Base-by-base conservation (phyloP, 64 coral and sea anemone species). In the Astreopora myriophthalma region DNA sequence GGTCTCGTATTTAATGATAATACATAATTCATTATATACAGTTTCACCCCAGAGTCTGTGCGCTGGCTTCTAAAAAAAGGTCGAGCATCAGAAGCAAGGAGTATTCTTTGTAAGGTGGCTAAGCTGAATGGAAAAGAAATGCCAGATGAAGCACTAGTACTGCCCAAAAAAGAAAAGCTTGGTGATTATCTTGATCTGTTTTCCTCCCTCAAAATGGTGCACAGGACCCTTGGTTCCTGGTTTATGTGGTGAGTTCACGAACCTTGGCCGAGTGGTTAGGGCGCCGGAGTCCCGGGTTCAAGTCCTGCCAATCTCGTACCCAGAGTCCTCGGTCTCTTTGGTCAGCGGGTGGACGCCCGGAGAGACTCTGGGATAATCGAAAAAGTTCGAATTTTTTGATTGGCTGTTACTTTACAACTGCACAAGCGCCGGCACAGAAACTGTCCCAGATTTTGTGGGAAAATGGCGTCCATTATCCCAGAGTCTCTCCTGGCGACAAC, bases 41-140 rank as follows among this genome's bases (percentile, higher is more conserved):
- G 90, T 71, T 76, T 85, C 51, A 92, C 39, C 14, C 90, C 90
- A 12, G 90, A 92, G 29, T 92, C 90, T 14, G 60, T 76, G 2
- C 90, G 78, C 12, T 92, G 90, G 90, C 48, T 92, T 24, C 34
- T 92, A 8, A 73, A 85, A 20, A 92, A 86, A 76, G 46, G 70
- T 30, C 90, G 80, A 0, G 9, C 76, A n/a, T 11, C 34, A 1
- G 90, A 92, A n/a, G 90, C 80, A 28, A 72, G 72, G 25, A 12
- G 32, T 1, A 76, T 84, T 30, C 48, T 92, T 1, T 12, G 33
- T 71, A 49, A 92, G 12, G 69, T 92, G 11, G 90, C 90, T 6
- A 48, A 3, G 3, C 29, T 76, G 29, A 92, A 92, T 84, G 60
- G 34, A 16, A 92, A 86, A 67, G 13, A 58, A 22, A 44, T 76